Evolutionary conservation across 2,888 invertebrate genomes (phyloP).

Genomic region (Cordylochernes scorpioides): DNA sequence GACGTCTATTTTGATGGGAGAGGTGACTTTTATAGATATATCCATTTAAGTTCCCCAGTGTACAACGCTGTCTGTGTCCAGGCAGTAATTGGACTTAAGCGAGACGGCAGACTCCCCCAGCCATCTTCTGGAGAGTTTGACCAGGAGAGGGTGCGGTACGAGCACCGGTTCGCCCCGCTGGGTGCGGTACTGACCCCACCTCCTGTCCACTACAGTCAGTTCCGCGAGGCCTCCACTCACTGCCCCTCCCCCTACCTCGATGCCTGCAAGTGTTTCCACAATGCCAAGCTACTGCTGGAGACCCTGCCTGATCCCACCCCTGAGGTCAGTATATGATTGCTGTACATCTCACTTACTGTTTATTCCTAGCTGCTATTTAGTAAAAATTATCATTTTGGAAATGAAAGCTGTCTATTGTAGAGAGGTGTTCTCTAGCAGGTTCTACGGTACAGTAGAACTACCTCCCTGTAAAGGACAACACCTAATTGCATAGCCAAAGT

Average conservation of each 20-base stretch:
- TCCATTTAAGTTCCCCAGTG: too few species aligned
- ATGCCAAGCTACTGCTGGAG: constrained; percentile 59
- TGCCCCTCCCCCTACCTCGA: constrained; percentile 33
- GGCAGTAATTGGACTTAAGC: constrained; percentile 66
- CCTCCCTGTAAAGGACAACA: too few species aligned
- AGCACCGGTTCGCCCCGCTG: constrained; percentile 74
- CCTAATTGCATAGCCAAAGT: too few species aligned
- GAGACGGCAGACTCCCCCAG: constrained; percentile 53
- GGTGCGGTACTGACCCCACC: constrained; percentile 60
- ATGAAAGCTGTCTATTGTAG: too few species aligned
- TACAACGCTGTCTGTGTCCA: too few species aligned
- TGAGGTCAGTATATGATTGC: constrained; percentile 41
- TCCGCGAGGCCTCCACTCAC: constrained; percentile 45
- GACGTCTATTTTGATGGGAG: too few species aligned
- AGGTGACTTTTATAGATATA: too few species aligned
- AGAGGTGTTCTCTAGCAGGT: too few species aligned
- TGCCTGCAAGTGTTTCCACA: constrained; percentile 72
- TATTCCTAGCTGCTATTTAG: too few species aligned
- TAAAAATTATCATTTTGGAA: too few species aligned
- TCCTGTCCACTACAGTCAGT: constrained; percentile 65
- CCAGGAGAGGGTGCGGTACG: constrained; percentile 73
- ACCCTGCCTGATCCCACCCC: constrained; percentile 50
- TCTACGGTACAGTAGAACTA: too few species aligned
- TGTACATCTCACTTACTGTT: too few species aligned
- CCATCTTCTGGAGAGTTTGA: constrained; percentile 73